phyloP scores from a whole-genome alignment of 1,140 invertebrate genomes.

The Temnothorax curvispinosus region DNA sequence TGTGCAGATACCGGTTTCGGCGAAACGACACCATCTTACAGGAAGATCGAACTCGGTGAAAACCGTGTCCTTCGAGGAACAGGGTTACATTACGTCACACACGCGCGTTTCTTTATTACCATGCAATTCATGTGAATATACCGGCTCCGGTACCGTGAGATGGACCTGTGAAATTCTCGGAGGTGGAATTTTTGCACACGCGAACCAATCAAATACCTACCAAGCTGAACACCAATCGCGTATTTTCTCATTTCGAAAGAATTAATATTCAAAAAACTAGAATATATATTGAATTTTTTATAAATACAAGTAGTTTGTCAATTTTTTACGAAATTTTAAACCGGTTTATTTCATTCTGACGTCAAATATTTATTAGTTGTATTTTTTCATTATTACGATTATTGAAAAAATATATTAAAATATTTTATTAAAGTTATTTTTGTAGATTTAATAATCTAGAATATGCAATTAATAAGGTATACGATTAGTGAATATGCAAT shows the following conservation, averaged over 20 bases:
- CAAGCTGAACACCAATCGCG: neutral
- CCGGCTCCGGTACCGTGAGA: slow-evolving; percentile 1
- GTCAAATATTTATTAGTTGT: neutral
- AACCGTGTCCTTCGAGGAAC: slow-evolving; percentile 72
- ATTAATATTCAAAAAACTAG: neutral
- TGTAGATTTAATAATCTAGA: neutral
- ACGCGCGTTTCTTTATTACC: slow-evolving; percentile 43
- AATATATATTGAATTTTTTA: slow-evolving; percentile 6
- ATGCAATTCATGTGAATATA: slow-evolving; percentile 32
- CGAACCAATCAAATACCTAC: neutral
- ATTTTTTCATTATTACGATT: neutral
- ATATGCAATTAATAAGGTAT: neutral
- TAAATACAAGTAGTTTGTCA: neutral
- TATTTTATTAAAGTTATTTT: slow-evolving; percentile 4
- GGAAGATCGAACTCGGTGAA: slow-evolving; percentile 74
- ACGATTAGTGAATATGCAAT: no score
- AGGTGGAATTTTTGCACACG: slow-evolving; percentile 17
- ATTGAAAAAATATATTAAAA: neutral
- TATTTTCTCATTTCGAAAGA: neutral
- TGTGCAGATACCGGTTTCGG: slow-evolving; percentile 65
- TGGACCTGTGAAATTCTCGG: slow-evolving; percentile 7
- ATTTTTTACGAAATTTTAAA: slow-evolving; percentile 4
- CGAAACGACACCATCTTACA: slow-evolving; percentile 73
- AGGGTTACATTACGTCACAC: slow-evolving; percentile 72
- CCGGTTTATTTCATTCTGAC: neutral